These are phyloP conservation scores for Rutilus rutilus DNA, from an alignment of 2,113 vertebrate genomes.

Conservation along the genomic window DNA sequence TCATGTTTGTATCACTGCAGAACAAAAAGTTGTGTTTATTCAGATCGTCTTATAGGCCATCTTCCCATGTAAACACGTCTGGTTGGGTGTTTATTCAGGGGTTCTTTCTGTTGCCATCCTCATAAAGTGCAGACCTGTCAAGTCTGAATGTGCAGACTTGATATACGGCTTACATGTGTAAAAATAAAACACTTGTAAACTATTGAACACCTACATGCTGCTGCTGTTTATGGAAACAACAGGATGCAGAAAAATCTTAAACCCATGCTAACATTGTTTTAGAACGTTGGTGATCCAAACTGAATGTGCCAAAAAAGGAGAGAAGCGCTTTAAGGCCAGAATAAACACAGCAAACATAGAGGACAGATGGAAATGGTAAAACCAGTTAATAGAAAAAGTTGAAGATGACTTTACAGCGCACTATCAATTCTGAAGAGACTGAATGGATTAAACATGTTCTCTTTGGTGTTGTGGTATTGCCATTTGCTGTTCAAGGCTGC, in stretches of 20 bases:
- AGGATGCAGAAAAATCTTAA: slow-evolving; percentile 6
- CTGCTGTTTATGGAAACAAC: slow-evolving; percentile 10
- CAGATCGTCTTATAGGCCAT: slow-evolving; percentile 52
- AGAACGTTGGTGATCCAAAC: not conserved
- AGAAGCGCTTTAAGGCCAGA: not conserved
- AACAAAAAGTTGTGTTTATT: slow-evolving; percentile 61
- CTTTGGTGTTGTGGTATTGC: slow-evolving; percentile 29
- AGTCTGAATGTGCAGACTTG: slow-evolving; percentile 46
- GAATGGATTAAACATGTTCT: slow-evolving; percentile 33
- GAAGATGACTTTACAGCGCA: not conserved
- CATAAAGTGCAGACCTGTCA: slow-evolving; percentile 61
- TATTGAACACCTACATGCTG: slow-evolving; percentile 27
- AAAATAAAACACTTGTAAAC: slow-evolving; percentile 43
- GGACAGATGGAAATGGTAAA: slow-evolving; percentile 20
- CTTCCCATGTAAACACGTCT: slow-evolving; percentile 49
- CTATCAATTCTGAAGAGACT: not conserved
- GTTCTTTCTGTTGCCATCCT: slow-evolving; percentile 53
- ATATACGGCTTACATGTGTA: slow-evolving; percentile 58
- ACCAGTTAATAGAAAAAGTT: not conserved
- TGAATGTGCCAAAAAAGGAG: not conserved
- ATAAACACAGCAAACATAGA: slow-evolving; percentile 17
- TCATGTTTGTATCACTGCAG: slow-evolving; percentile 10
- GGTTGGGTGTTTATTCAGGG: slow-evolving; percentile 64
- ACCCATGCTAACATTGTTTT: not conserved
- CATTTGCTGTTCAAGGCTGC: slow-evolving; percentile 33